Evolutionary conservation across 2,113 vertebrate species (phyloP), one percentile per base, ranked within the genome.

Genomic region (Rhinolophus sinicus): DNA sequence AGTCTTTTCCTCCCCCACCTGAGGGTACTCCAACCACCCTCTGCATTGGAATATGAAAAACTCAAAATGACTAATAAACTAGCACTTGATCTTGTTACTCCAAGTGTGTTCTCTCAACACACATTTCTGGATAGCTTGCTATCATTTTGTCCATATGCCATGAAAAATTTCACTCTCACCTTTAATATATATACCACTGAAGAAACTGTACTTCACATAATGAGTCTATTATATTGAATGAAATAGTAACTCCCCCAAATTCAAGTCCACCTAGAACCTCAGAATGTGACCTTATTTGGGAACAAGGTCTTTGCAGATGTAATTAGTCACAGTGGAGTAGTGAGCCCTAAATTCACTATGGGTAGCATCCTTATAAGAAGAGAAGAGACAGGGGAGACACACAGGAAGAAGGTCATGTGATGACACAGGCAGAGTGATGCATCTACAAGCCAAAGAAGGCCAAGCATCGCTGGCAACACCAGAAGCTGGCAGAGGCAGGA

Each of bases 41-140:
- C 70, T 65, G 70, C 11, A 9, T 0, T 8, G 5, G 38, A 2
- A 0, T 7, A 35, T 8, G 15, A 56, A 19, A 65, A 78, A 56
- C 8, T 81, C 47, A n/a, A 52, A 47, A 4, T 12, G 33, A 64
- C 50, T 33, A 6, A 38, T 2, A 21, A 33, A 50, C 28, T 2
- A 38, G 28, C 21, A 38, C 52, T 24, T 26, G 28, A n/a, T 56
- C 50, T 65, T 40, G 40, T 24, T 30, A 2, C n/a, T 76, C 69
- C 10, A 16, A 47, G 58, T 33, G 1, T 14, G 28, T 30, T 62
- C 9, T 33, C 40, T 52, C 18, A 50, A 44, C 69, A 58, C 21
- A 1, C 44, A 22, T 2, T 58, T 54, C 75, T 5, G 7, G 52
- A 70, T 12, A 62, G 3, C 50, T 40, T 56, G 33, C 30, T 38